Conservation (phyloP, 2,888 invertebrate genomes). For the Rhogogaster chlorosoma region DNA sequence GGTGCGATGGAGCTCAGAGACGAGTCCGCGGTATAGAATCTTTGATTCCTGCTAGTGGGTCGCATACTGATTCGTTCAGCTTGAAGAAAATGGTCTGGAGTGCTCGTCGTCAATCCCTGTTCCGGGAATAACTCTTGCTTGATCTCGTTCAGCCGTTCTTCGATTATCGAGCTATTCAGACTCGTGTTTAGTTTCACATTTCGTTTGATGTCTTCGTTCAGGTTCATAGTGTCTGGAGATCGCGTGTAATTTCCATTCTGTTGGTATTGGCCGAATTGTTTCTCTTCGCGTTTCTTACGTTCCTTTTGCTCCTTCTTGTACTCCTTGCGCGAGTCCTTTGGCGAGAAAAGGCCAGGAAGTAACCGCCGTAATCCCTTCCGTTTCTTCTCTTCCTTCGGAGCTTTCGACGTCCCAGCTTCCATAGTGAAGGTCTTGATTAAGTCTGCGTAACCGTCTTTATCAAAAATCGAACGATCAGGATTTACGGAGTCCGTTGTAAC, state of each 20-base stretch:
- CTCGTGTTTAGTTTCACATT: conserved; percentile 73
- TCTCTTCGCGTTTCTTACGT: conserved; percentile 68
- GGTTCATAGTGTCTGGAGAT: conserved; percentile 73
- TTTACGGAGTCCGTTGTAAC: background rate
- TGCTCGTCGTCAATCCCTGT: conserved; percentile 69
- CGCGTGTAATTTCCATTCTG: conserved; percentile 73
- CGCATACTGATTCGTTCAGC: conserved; percentile 55
- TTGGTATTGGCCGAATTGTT: conserved; percentile 71
- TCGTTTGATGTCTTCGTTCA: conserved; percentile 73
- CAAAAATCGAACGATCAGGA: conserved; percentile 5
- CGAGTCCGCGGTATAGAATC: conserved; percentile 66
- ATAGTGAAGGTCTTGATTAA: conserved; percentile 71
- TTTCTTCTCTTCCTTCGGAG: conserved; percentile 75
- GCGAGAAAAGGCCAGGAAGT: conserved; percentile 72
- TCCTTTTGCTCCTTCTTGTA: conserved; percentile 70
- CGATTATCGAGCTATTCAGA: conserved; percentile 70
- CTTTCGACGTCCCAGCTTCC: conserved; percentile 70
- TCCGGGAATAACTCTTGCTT: conserved; percentile 72
- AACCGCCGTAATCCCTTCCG: conserved; percentile 71
- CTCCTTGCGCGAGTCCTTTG: conserved; percentile 73
- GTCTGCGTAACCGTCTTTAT: conserved; percentile 71
- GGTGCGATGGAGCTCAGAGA: conserved; percentile 68
- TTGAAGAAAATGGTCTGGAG: conserved; percentile 71
- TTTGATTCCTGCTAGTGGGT: conserved; percentile 59
- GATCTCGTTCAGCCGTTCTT: conserved; percentile 72